phyloP scores from a whole-genome alignment of 2,797 vertebrate genomes.

The Halcyon smyrnensis region DNA sequence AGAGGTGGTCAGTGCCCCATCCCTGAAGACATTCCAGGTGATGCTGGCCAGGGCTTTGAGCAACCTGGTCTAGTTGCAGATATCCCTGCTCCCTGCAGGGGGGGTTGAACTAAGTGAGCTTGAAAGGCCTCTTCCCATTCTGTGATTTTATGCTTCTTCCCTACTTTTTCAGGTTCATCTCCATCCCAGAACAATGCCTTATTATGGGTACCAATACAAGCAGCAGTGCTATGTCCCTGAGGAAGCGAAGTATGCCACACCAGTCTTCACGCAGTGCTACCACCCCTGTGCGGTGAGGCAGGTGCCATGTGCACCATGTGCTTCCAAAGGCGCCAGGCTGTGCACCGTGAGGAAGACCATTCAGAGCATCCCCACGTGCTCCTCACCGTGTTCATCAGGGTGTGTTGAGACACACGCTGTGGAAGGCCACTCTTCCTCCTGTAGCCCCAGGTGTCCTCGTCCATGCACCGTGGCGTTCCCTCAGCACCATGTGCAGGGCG shows the following conservation, averaged over 20 bases:
- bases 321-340: fast-evolving
- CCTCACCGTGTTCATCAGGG: fast-evolving
- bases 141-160: neutral
- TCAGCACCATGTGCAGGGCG: neutral
- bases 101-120: neutral
- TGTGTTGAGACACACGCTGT: neutral
- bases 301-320: fast-evolving
- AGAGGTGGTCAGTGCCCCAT: too few relatives aligned
- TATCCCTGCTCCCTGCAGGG: neutral
- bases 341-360: neutral
- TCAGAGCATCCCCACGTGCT: neutral
- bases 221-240: neutral
- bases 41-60: neutral
- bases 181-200: neutral
- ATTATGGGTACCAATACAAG: conserved; percentile 15
- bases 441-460: neutral
- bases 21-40: neutral
- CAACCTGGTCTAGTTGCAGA: neutral
- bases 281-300: fast-evolving
- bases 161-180: neutral
- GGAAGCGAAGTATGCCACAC: fast-evolving
- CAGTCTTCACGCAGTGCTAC: neutral
- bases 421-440: neutral
- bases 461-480: neutral
- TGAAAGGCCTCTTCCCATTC: neutral